phyloP scores from a whole-genome alignment of 2,888 invertebrate species.

The Masnerella sp. region DNA sequence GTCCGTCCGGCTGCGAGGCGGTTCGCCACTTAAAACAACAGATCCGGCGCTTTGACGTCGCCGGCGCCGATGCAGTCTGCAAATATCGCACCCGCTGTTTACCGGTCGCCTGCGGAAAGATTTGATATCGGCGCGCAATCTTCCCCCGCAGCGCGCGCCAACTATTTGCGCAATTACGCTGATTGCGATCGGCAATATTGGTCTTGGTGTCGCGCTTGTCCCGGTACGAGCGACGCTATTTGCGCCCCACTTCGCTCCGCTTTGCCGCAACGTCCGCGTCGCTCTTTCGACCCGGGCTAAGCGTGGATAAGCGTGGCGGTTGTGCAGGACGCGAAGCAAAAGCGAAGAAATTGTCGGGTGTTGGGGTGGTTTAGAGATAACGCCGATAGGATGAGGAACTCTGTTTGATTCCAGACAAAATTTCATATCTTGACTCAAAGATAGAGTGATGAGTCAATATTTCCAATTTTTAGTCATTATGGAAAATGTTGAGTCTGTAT shows the following conservation, averaged over 20 bases:
- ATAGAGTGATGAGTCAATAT: no score
- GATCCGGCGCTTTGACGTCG: conserved; percentile 70
- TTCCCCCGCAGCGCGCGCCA: conserved; percentile 11
- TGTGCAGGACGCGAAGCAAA: no score
- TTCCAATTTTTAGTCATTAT: no score
- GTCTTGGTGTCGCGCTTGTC: conserved; percentile 15
- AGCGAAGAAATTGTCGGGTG: no score
- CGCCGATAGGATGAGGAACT: no score
- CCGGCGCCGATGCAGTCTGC: conserved; percentile 53
- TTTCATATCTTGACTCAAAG: no score
- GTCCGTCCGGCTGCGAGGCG: conserved; percentile 84
- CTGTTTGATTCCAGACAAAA: no score
- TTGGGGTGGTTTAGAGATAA: no score
- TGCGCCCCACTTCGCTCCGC: neutral
- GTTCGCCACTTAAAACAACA: conserved; percentile 59
- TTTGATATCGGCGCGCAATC: conserved; percentile 11
- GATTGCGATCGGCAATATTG: conserved; percentile 39
- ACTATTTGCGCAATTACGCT: conserved; percentile 39
- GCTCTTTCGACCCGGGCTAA: neutral
- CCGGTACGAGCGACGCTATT: conserved; percentile 7
- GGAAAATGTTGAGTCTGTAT: no score
- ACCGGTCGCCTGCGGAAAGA: conserved; percentile 13
- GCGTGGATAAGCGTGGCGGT: no score
- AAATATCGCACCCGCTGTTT: conserved; percentile 54
- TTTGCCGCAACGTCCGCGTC: neutral